phyloP scores from a whole-genome alignment of 2,113 vertebrate species.

The Actenoides hombroni region DNA sequence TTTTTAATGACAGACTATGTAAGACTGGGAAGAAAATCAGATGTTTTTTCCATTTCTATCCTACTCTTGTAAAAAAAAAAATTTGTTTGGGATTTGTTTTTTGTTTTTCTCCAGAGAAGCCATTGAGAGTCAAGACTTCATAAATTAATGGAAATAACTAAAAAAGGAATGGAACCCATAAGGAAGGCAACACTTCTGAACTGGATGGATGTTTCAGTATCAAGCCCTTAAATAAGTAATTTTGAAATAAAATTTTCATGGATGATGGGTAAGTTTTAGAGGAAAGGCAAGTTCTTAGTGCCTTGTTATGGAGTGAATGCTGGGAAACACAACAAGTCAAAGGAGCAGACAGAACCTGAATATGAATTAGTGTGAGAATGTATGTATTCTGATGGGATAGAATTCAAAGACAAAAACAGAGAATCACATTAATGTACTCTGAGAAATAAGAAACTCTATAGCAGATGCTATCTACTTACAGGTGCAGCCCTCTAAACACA shows the following conservation, averaged over 20 bases:
- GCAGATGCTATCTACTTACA: not conserved
- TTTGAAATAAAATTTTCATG: conserved; percentile 28
- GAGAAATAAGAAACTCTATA: not conserved
- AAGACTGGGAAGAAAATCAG: not conserved
- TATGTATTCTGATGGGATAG: not conserved
- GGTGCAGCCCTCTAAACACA: not conserved
- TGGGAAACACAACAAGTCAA: not conserved
- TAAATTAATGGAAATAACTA: not conserved
- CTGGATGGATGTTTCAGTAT: not conserved
- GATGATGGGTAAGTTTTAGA: not conserved
- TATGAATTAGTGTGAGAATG: not conserved
- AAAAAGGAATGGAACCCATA: not conserved
- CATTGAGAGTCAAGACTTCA: not conserved
- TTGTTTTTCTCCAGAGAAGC: not conserved
- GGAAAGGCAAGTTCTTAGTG: not conserved
- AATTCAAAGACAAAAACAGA: not conserved
- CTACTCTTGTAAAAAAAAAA: not conserved
- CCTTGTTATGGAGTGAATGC: not conserved
- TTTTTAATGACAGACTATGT: not conserved
- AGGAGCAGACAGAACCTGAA: not conserved
- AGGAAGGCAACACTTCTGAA: not conserved
- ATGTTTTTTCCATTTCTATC: not conserved
- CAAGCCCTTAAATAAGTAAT: conserved; percentile 39
- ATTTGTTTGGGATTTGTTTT: not conserved
- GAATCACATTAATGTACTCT: not conserved